Conservation (phyloP, 2,797 vertebrate genomes). For the Squalus acanthias region DNA sequence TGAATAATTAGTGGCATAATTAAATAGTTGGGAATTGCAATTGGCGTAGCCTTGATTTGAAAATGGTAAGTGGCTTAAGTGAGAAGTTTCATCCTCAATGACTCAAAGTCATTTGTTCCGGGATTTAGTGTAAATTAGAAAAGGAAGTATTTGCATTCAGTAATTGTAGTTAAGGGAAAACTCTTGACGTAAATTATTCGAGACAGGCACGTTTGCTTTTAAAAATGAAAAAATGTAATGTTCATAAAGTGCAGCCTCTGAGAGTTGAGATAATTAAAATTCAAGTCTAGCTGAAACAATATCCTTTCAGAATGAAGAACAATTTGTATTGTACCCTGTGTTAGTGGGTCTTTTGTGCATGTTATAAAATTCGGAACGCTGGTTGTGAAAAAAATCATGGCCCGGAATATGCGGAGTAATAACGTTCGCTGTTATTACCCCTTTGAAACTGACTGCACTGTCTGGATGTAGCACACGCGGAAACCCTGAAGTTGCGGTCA, state of each 20-base stretch:
- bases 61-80: background rate
- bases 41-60: background rate
- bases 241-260: background rate
- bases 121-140: background rate
- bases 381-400: background rate
- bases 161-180: background rate
- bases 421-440: too few species aligned
- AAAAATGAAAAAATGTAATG: background rate
- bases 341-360: background rate
- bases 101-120: background rate
- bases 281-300: background rate
- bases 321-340: background rate
- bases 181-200: background rate
- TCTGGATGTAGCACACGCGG: too few species aligned
- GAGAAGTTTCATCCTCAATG: background rate
- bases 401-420: too few species aligned
- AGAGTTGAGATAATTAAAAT: background rate
- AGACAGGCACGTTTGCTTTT: background rate
- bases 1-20: background rate
- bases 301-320: background rate
- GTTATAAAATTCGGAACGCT: background rate
- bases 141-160: background rate
- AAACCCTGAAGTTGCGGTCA: too few species aligned
- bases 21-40: background rate
- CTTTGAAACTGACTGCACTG: too few species aligned